Conservation (phyloP, 2,797 vertebrate genomes). For the Peromyscus nudipes region DNA sequence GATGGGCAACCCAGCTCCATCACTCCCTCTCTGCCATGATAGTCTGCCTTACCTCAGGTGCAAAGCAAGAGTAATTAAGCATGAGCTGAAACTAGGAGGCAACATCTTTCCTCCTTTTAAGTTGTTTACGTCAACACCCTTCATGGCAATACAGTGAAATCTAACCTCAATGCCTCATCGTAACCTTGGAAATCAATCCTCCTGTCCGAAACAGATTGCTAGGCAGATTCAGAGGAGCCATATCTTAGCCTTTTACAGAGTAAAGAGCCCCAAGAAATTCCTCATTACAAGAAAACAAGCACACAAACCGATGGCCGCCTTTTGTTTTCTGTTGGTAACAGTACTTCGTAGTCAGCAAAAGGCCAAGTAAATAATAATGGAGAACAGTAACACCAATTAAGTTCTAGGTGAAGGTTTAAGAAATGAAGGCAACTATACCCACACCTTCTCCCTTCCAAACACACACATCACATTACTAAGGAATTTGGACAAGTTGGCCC, state of each 20-base stretch:
- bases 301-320: neutral
- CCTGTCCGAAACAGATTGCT: neutral
- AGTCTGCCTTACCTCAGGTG: neutral
- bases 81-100: neutral
- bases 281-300: neutral
- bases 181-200: neutral
- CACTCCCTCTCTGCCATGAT: neutral
- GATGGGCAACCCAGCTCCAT: neutral
- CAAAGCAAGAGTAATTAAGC: neutral
- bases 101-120: neutral
- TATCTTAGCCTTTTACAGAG: conserved; percentile 15
- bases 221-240: neutral
- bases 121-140: neutral
- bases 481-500: neutral
- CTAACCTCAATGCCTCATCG: conserved; percentile 11
- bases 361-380: conserved; percentile 41
- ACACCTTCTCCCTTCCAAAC: neutral
- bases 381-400: conserved; percentile 2
- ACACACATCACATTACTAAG: conserved; percentile 2
- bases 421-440: neutral
- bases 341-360: conserved; percentile 33
- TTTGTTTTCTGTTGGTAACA: conserved; percentile 17
- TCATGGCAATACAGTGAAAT: neutral
- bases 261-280: neutral
- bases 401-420: conserved; percentile 24